A percentile compares a stretch with the other conserved stretches of the same genome.
phyloP scores from a whole-genome alignment of 2,888 invertebrate genomes.

The Andrena dorsata region DNA sequence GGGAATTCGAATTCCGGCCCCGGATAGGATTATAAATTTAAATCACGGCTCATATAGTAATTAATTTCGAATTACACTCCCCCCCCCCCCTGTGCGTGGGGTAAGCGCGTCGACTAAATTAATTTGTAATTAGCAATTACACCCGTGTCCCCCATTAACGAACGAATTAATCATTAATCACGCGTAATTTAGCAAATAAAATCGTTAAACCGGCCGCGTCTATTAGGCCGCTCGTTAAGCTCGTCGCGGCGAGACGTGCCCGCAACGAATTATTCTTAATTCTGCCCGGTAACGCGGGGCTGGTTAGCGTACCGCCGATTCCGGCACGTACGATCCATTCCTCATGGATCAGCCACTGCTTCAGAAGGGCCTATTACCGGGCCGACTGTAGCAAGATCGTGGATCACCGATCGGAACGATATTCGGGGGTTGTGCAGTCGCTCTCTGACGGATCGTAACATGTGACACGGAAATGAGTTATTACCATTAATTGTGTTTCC shows the following conservation, averaged over 20 bases:
- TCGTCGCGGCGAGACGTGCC: not conserved
- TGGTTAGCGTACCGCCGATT: constrained; percentile 15
- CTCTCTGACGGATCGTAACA: constrained; percentile 36
- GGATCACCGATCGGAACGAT: constrained; percentile 56
- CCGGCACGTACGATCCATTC: constrained; percentile 66
- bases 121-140: constrained; percentile 70
- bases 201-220: constrained; percentile 19
- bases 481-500: constrained; percentile 42
- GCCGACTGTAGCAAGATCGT: constrained; percentile 37
- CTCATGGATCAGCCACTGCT: constrained; percentile 63
- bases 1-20: constrained; percentile 63
- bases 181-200: constrained; percentile 60
- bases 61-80: constrained; percentile 71
- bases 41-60: constrained; percentile 72
- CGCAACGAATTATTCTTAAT: constrained; percentile 20
- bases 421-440: constrained; percentile 42
- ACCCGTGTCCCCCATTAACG: constrained; percentile 65
- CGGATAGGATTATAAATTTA: constrained; percentile 71
- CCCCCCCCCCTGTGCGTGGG: constrained; percentile 22
- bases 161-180: constrained; percentile 66
- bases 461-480: constrained; percentile 53
- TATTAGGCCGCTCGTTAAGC: constrained; percentile 26
- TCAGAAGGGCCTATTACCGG: constrained; percentile 65
- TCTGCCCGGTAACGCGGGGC: constrained; percentile 1
- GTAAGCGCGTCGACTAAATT: constrained; percentile 62